Percentiles rank a stretch among this genome's conserved stretches.
Evolutionary conservation across 2,113 vertebrate genomes (phyloP).

Genomic region (Mesoclemmys tuberculata): DNA sequence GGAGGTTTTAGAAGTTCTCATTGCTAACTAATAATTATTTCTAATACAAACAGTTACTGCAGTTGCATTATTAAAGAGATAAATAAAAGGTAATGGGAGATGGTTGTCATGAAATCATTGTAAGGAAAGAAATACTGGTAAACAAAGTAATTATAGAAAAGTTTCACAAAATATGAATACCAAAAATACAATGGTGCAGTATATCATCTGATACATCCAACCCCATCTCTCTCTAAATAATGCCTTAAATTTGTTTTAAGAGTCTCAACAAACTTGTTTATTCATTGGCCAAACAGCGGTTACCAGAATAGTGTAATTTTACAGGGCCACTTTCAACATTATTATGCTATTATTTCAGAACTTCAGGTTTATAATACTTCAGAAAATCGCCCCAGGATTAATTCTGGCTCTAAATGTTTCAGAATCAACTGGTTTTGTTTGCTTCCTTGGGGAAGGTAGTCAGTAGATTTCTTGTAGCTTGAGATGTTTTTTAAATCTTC

Average conservation of each 20-base stretch:
- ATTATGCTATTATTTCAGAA: background rate
- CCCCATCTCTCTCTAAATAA: background rate
- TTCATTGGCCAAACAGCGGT: background rate
- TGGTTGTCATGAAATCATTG: background rate
- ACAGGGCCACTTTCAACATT: background rate
- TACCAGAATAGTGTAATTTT: background rate
- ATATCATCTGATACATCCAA: background rate
- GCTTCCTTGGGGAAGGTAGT: background rate
- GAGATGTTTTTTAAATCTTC: background rate
- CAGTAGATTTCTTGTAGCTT: background rate
- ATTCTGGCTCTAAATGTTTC: background rate
- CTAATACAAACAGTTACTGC: background rate
- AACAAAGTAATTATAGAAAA: background rate
- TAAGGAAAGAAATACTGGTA: background rate
- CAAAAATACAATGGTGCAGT: background rate
- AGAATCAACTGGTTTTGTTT: background rate
- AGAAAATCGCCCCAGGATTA: background rate
- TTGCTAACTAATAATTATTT: background rate
- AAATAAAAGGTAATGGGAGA: slow-evolving; percentile 16
- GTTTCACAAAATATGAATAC: background rate
- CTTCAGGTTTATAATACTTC: background rate
- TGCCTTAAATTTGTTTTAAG: background rate
- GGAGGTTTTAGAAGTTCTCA: background rate
- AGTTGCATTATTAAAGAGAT: background rate
- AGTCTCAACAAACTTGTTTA: background rate